Evolutionary conservation across 2,113 vertebrate genomes (phyloP), one percentile per base, ranked within the genome.

Genomic region (Dicentrarchus labrax): DNA sequence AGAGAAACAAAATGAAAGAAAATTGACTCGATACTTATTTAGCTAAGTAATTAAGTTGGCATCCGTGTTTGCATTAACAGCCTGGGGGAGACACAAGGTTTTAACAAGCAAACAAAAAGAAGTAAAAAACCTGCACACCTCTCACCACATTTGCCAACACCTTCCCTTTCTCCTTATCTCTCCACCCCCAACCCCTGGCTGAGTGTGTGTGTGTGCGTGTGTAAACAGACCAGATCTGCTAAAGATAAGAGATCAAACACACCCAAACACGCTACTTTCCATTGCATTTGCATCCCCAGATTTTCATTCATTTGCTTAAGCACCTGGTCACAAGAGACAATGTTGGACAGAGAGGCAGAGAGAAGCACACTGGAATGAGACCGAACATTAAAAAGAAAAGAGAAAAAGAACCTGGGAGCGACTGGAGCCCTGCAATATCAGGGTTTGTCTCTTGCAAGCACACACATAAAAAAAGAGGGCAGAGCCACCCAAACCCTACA

Each of bases 231-330:
- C 61, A 45, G 67, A 19, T 82, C 43, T 56, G 54, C 48, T 56
- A 17, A 30, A 61, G 53, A 53, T 68, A 45, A 81, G 53, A 78
- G 50, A 24, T 56, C 62, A 41, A 19, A 30, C 65, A 61, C 76
- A 53, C 36, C 54, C 16, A 62, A 62, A 80, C 82, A 71, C 62
- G 77, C 66, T 67, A 13, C 74, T 94, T 92, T 92, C 38, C 90
- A 80, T 93, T 41, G 0, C 13, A 94, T 95, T 95, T 95, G 92
- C 92, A 94, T 95, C 39, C 76, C 17, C 50, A 51, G 80, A 89
- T 92, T 94, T 94, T 91, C 84, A 87, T 90, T 91, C 2, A 92
- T 94, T 94, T 95, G 93, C 84, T 11, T 95, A 81, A 92, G 78
- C 73, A 82, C 75, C 50, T 80, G 88, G 62, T 39, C 48, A 62